These are phyloP conservation scores for Archips xylosteana DNA, from an alignment of 2,888 invertebrate species.

Conservation along the genomic window DNA sequence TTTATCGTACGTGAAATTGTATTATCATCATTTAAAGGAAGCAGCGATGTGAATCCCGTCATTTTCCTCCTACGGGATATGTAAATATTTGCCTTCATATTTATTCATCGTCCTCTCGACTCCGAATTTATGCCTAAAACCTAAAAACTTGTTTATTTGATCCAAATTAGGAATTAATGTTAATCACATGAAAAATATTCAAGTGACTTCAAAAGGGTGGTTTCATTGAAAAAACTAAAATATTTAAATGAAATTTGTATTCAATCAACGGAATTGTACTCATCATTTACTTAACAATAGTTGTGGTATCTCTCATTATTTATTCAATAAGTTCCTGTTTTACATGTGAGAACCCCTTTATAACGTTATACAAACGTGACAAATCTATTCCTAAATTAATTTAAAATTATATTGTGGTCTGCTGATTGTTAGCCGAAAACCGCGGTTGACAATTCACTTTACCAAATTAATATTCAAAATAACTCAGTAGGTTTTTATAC, in stretches of 20 bases:
- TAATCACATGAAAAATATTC: background rate
- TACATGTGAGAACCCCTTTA: too few species aligned
- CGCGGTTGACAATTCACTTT: too few species aligned
- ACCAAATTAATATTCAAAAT: too few species aligned
- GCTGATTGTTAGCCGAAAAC: too few species aligned
- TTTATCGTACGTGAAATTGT: constrained; percentile 16
- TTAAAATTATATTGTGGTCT: too few species aligned
- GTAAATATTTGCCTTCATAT: constrained; percentile 26
- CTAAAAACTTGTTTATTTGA: background rate
- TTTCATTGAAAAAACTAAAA: background rate
- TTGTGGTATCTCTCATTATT: too few species aligned
- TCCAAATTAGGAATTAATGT: background rate
- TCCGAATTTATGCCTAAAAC: background rate
- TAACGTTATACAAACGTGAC: too few species aligned
- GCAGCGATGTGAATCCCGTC: constrained; percentile 7
- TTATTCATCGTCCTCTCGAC: constrained; percentile 13
- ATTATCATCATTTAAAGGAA: constrained; percentile 18
- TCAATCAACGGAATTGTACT: too few species aligned
- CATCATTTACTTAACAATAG: too few species aligned
- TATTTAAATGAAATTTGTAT: background rate
- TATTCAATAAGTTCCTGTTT: too few species aligned
- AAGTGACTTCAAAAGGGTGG: background rate
- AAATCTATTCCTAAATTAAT: too few species aligned
- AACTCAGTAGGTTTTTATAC: too few species aligned
- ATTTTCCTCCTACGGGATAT: constrained; percentile 18